Percentiles rank a stretch among this genome's conserved stretches.
Evolutionary conservation across 2,888 invertebrate genomes (phyloP).

Genomic region (Clepsis dumicolana): DNA sequence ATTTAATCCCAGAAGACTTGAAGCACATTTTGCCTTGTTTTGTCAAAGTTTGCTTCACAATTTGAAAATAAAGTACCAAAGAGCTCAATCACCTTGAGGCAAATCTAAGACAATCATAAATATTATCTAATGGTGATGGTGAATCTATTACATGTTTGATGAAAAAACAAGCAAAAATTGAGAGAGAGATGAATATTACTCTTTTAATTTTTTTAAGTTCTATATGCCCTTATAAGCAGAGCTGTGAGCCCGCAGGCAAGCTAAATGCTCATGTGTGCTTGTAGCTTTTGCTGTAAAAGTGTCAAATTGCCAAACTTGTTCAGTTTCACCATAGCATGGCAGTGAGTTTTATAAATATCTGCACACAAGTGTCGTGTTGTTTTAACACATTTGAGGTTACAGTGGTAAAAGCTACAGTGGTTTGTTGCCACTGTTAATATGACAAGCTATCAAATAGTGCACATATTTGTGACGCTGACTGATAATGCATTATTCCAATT

Average conservation of each 20-base stretch:
- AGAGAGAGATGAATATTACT: not conserved
- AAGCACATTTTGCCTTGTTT: constrained; percentile 59
- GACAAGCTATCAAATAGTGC: not conserved
- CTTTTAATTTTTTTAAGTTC: not conserved
- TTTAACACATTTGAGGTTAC: too few species aligned
- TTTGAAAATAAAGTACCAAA: constrained; percentile 14
- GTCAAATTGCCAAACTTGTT: not conserved
- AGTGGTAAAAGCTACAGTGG: too few species aligned
- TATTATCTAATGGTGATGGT: constrained; percentile 4
- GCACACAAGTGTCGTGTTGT: not conserved
- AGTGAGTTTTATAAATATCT: not conserved
- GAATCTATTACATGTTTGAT: constrained; percentile 24
- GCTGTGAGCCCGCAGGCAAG: too few species aligned
- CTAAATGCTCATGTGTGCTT: not conserved
- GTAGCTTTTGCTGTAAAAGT: not conserved
- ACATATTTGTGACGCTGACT: not conserved
- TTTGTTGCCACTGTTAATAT: too few species aligned
- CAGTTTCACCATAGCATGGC: not conserved
- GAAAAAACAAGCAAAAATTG: not conserved
- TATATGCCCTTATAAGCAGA: too few species aligned
- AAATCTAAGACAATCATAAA: constrained; percentile 54
- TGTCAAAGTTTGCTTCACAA: constrained; percentile 58
- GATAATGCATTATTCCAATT: constrained; percentile 44
- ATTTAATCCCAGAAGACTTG: constrained; percentile 40
- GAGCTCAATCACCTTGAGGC: constrained; percentile 46